These are phyloP conservation scores for Lichenostomus cassidix DNA, from an alignment of 2,113 vertebrate genomes.

Conservation along the genomic window DNA sequence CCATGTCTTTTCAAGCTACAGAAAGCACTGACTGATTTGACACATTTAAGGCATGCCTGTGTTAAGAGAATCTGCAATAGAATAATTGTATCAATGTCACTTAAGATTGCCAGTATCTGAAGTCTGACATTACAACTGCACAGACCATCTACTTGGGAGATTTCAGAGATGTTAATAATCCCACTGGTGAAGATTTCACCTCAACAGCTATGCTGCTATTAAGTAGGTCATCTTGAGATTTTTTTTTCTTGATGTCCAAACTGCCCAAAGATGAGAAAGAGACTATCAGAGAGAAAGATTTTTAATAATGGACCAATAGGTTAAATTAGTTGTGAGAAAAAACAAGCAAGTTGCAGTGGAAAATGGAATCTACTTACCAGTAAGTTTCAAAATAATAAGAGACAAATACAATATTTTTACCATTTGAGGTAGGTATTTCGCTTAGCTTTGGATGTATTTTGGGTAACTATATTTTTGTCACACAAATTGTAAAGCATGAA, in stretches of 20 bases:
- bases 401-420: neutral
- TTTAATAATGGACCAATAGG: slow-evolving; percentile 14
- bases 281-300: slow-evolving; percentile 15
- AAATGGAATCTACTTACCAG: neutral
- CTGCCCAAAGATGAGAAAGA: slow-evolving; percentile 24
- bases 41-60: neutral
- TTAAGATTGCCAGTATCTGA: neutral
- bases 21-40: neutral
- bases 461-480: neutral
- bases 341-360: neutral
- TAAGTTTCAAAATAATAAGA: neutral
- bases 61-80: neutral
- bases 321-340: slow-evolving; percentile 28
- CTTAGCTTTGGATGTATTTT: neutral
- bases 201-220: neutral
- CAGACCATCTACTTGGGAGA: neutral
- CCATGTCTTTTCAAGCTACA: neutral
- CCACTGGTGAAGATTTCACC: neutral
- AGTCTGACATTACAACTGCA: neutral
- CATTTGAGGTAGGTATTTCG: neutral
- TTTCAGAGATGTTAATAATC: neutral
- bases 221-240: neutral
- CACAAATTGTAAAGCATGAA: neutral
- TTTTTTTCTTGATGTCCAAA: slow-evolving; percentile 2
- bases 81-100: neutral